phyloP scores from a whole-genome alignment of 2,888 invertebrate genomes.

The Cremastobaeus sp. region DNA sequence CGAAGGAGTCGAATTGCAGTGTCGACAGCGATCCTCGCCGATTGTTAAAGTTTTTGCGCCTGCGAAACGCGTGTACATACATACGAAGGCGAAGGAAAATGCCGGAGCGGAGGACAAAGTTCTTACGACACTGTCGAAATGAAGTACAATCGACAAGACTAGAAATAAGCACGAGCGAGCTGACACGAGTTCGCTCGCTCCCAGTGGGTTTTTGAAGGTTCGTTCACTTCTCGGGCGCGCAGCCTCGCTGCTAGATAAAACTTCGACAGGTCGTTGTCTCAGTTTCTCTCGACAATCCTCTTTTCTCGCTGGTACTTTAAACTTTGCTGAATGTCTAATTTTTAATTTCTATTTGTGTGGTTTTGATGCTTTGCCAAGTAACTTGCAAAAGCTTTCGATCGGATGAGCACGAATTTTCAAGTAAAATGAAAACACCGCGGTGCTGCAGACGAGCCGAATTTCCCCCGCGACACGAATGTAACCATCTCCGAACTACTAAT shows the following conservation, averaged over 20 bases:
- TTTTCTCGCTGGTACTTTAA: not conserved
- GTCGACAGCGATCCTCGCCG: conserved; percentile 35
- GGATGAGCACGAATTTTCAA: not conserved
- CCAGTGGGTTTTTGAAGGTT: conserved; percentile 37
- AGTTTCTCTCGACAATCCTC: not conserved
- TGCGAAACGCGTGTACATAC: conserved; percentile 17
- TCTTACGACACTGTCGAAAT: conserved; percentile 29
- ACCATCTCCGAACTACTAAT: too few relatives aligned
- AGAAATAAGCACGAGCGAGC: conserved; percentile 19
- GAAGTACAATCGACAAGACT: conserved; percentile 18
- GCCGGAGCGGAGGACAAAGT: too few relatives aligned
- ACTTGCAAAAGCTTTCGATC: conserved; percentile 48
- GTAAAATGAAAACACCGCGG: not conserved
- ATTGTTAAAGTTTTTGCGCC: conserved; percentile 48
- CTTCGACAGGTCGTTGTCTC: conserved; percentile 16
- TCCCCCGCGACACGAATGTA: too few relatives aligned
- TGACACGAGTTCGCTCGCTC: not conserved
- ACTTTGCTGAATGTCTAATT: conserved; percentile 1
- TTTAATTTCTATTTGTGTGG: conserved; percentile 8
- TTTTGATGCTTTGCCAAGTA: not conserved
- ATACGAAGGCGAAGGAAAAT: not conserved
- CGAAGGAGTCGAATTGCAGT: too few relatives aligned
- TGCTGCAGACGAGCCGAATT: too few relatives aligned
- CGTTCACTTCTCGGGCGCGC: conserved; percentile 31
- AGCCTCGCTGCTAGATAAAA: conserved; percentile 17